A percentile compares a stretch with the other conserved stretches of the same genome.
phyloP scores from a whole-genome alignment of 2,888 invertebrate genomes.

The Creontiades dilutus region DNA sequence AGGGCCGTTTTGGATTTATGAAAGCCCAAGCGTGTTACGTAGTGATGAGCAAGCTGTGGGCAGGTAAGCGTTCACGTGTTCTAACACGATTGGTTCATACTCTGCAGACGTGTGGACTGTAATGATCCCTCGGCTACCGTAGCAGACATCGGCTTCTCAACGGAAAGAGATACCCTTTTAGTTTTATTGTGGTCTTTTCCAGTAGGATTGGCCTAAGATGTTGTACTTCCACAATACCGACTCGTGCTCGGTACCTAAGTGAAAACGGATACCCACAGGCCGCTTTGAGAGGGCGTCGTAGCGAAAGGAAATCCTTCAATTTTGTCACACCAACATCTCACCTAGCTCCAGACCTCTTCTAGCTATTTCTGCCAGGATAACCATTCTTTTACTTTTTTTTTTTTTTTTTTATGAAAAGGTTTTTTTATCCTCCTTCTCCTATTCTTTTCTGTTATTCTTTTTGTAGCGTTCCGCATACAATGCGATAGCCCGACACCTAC shows the following conservation, averaged over 20 bases:
- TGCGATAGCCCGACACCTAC: slow-evolving; percentile 58
- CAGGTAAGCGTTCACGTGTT: not conserved
- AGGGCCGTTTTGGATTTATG: too few relatives aligned
- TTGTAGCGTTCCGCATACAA: slow-evolving; percentile 42
- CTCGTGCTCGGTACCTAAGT: slow-evolving; percentile 41
- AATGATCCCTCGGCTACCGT: slow-evolving; percentile 1
- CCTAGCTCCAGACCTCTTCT: slow-evolving; percentile 39
- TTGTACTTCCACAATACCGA: slow-evolving; percentile 18
- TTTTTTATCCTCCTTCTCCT: slow-evolving; percentile 34
- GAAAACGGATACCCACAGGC: slow-evolving; percentile 40
- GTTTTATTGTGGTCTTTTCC: not conserved
- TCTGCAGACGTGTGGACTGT: not conserved
- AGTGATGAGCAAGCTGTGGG: not conserved
- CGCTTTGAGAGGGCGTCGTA: slow-evolving; percentile 51
- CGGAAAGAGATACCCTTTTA: slow-evolving; percentile 28
- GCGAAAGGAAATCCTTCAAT: slow-evolving; percentile 49
- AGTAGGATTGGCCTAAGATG: not conserved
- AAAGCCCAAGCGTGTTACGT: not conserved
- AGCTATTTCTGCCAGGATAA: slow-evolving; percentile 38
- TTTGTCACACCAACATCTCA: slow-evolving; percentile 63
- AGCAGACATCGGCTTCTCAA: not conserved
- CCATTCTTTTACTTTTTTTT: slow-evolving; percentile 3
- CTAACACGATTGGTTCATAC: not conserved
- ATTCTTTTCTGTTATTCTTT: slow-evolving; percentile 38
- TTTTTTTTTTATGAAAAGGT: not conserved